Conservation (phyloP, 2,888 invertebrate species). For the Cosmopolites sordidus region DNA sequence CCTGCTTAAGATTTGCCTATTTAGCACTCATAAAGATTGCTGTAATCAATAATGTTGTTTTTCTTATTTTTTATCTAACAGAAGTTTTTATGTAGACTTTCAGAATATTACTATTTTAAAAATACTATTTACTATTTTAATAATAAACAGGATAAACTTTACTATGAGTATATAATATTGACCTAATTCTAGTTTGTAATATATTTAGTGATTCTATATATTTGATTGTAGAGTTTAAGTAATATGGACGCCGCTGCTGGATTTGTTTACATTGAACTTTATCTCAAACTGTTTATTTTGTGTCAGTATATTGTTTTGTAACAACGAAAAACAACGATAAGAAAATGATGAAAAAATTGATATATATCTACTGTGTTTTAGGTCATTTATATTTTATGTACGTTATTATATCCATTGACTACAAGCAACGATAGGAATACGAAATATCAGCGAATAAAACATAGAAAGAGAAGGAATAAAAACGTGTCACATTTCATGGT, state of each 20-base stretch:
- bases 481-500: too few relatives aligned
- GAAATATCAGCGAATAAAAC: too few relatives aligned
- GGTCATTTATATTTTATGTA: not conserved
- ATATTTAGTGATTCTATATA: not conserved
- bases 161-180: constrained; percentile 5
- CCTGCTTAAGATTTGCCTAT: too few relatives aligned
- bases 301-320: not conserved
- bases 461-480: too few relatives aligned
- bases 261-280: constrained; percentile 40
- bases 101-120: constrained; percentile 11
- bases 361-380: not conserved
- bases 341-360: too few relatives aligned
- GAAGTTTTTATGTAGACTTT: constrained; percentile 17
- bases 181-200: not conserved
- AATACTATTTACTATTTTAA: constrained; percentile 9
- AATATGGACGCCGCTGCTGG: constrained; percentile 51
- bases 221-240: constrained; percentile 11
- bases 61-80: too few relatives aligned
- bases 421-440: too few relatives aligned
- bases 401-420: not conserved
- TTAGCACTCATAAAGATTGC: too few relatives aligned
- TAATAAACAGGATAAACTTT: constrained; percentile 18
- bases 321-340: not conserved
- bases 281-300: constrained; percentile 4
- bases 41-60: too few relatives aligned